Evolutionary conservation across 2,797 vertebrate species (phyloP).

Genomic region (Monodelphis domestica): DNA sequence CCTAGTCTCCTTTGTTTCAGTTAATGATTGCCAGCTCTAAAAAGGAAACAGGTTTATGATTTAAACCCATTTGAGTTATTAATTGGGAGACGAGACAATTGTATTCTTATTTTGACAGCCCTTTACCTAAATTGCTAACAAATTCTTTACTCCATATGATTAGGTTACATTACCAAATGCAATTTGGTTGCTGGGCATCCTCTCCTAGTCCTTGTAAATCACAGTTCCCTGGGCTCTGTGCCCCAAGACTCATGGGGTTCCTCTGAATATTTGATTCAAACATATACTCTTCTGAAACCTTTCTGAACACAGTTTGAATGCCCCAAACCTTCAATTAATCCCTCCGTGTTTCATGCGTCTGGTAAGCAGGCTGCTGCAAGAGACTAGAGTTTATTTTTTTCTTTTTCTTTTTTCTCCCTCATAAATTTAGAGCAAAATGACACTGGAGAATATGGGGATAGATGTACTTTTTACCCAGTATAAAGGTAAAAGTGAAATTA

Average conservation of each 20-base stretch:
- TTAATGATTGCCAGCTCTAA: slow-evolving; percentile 63
- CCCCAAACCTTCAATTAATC: slow-evolving; percentile 72
- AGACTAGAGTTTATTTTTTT: slow-evolving; percentile 51
- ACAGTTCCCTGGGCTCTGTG: slow-evolving; percentile 34
- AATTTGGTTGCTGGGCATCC: slow-evolving; percentile 20
- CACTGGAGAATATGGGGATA: slow-evolving; percentile 18
- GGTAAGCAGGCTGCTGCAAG: slow-evolving; percentile 71
- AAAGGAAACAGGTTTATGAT: slow-evolving; percentile 40
- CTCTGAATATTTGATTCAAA: slow-evolving; percentile 66
- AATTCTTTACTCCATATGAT: slow-evolving; percentile 48
- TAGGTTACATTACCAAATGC: slow-evolving; percentile 45
- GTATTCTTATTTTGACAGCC: slow-evolving; percentile 66
- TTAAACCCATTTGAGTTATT: slow-evolving; percentile 61
- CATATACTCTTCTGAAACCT: slow-evolving; percentile 43
- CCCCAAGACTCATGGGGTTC: slow-evolving; percentile 47
- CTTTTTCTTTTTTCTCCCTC: neutral
- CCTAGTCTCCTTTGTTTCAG: slow-evolving; percentile 63
- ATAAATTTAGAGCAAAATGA: slow-evolving; percentile 58
- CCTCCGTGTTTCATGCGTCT: slow-evolving; percentile 68
- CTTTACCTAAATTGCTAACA: slow-evolving; percentile 57
- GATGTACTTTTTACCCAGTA: slow-evolving; percentile 65
- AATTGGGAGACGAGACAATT: slow-evolving; percentile 57
- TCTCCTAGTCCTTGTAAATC: slow-evolving; percentile 41
- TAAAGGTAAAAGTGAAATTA: slow-evolving; percentile 65
- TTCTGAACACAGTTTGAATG: slow-evolving; percentile 70